Conservation (phyloP, 2,888 invertebrate genomes). For the Ormyrus pomaceus region DNA sequence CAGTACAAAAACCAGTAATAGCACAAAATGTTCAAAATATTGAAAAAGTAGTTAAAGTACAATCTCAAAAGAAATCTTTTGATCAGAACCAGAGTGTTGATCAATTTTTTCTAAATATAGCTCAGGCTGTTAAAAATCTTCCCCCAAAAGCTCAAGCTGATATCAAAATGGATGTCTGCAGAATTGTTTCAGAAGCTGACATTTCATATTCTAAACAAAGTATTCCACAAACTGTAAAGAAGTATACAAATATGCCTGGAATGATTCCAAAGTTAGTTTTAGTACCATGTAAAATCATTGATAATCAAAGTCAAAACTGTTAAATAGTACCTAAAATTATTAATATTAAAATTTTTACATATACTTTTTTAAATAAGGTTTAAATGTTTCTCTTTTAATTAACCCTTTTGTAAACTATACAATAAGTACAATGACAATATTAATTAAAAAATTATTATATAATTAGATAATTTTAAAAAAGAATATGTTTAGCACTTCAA, state of each 20-base stretch:
- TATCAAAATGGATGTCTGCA: conserved; percentile 71
- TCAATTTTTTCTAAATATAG: conserved; percentile 71
- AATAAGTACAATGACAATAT: too few relatives aligned
- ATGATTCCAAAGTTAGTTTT: conserved; percentile 72
- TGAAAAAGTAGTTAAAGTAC: conserved; percentile 55
- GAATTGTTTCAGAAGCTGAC: conserved; percentile 70
- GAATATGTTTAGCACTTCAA: too few relatives aligned
- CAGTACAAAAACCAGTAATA: conserved; percentile 11
- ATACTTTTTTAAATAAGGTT: too few relatives aligned
- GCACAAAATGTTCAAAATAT: conserved; percentile 38
- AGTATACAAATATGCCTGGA: conserved; percentile 65
- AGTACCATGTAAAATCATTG: conserved; percentile 72
- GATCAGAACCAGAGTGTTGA: conserved; percentile 66
- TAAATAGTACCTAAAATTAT: too few relatives aligned
- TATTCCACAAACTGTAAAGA: conserved; percentile 61
- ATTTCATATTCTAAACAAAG: conserved; percentile 60
- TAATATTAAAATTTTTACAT: too few relatives aligned
- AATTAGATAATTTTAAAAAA: too few relatives aligned
- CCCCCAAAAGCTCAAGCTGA: conserved; percentile 69
- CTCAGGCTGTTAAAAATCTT: conserved; percentile 68
- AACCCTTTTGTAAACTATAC: too few relatives aligned
- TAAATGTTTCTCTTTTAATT: too few relatives aligned
- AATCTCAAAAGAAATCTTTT: conserved; percentile 40
- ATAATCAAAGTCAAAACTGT: conserved; percentile 59
- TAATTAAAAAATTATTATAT: too few relatives aligned